Percentiles rank a stretch among this genome's conserved stretches.
These are phyloP conservation scores for Brachylomia viminalis DNA, from an alignment of 2,888 invertebrate genomes.

Conservation along the genomic window DNA sequence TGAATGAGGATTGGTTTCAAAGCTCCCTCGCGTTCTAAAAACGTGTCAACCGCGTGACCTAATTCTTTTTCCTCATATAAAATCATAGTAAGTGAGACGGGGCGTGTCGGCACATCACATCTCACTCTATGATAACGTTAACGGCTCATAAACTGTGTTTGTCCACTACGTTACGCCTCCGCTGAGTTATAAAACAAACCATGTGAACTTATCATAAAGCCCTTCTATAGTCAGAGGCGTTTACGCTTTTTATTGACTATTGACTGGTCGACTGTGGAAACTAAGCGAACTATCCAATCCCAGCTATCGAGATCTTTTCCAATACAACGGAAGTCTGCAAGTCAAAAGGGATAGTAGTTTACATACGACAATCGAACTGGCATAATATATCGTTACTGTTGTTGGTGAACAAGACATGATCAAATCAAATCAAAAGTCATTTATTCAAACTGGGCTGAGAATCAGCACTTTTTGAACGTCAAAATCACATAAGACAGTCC, in stretches of 20 bases:
- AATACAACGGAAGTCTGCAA: slow-evolving; percentile 56
- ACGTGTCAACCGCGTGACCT: slow-evolving; percentile 66
- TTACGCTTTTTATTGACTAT: slow-evolving; percentile 68
- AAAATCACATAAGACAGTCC: no score
- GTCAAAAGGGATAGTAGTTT: slow-evolving; percentile 42
- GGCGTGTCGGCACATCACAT: slow-evolving; percentile 23
- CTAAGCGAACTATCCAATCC: slow-evolving; percentile 66
- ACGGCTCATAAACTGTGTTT: slow-evolving; percentile 69
- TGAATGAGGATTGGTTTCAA: slow-evolving; percentile 65
- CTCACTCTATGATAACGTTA: slow-evolving; percentile 66
- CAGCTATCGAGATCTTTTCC: slow-evolving; percentile 62
- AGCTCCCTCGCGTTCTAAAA: slow-evolving; percentile 57
- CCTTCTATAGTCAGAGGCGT: slow-evolving; percentile 69
- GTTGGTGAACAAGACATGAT: no score
- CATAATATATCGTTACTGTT: slow-evolving; percentile 22
- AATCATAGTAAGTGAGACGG: slow-evolving; percentile 42
- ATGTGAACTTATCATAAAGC: slow-evolving; percentile 68
- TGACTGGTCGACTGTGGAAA: slow-evolving; percentile 65
- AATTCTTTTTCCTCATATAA: slow-evolving; percentile 60
- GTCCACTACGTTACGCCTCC: slow-evolving; percentile 59
- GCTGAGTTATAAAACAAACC: slow-evolving; percentile 70
- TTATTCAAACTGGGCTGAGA: no score
- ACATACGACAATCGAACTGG: slow-evolving; percentile 37
- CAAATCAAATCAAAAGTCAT: no score
- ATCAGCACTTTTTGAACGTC: no score